A percentile compares a stretch with the other conserved stretches of the same genome.
Conservation (phyloP, 1,140 invertebrate species). For the Camponotus vicinus region DNA sequence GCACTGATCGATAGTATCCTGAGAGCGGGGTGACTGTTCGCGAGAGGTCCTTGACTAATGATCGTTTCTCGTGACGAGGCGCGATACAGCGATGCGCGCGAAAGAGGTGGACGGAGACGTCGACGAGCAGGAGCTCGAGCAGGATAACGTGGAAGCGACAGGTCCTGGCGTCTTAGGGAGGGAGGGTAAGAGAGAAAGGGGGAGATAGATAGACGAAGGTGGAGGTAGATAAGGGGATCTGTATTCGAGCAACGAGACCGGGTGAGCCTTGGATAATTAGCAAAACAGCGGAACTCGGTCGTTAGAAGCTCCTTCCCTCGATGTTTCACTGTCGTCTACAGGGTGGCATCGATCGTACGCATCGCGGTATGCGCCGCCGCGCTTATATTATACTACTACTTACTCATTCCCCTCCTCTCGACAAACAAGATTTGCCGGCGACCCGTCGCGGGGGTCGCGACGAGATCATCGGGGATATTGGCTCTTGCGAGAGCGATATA, state of each 20-base stretch:
- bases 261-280: slow-evolving; percentile 78
- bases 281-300: slow-evolving; percentile 79
- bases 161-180: slow-evolving; percentile 23
- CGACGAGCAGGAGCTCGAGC: not conserved
- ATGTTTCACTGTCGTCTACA: slow-evolving; percentile 70
- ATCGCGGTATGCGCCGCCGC: slow-evolving; percentile 11
- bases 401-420: not conserved
- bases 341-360: slow-evolving; percentile 61
- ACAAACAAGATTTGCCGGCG: slow-evolving; percentile 40
- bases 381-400: not conserved
- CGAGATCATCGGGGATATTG: slow-evolving; percentile 34
- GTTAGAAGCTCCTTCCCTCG: slow-evolving; percentile 74
- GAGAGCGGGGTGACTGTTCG: slow-evolving; percentile 61
- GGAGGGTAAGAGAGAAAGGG: slow-evolving; percentile 47
- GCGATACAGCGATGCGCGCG: slow-evolving; percentile 65
- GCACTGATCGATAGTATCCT: slow-evolving; percentile 67
- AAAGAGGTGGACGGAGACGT: slow-evolving; percentile 57
- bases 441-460: not conserved
- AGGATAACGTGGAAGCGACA: slow-evolving; percentile 33
- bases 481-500: not conserved
- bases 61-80: slow-evolving; percentile 73
- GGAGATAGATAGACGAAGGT: slow-evolving; percentile 25
- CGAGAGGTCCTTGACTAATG: slow-evolving; percentile 75
- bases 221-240: slow-evolving; percentile 39
- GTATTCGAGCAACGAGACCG: slow-evolving; percentile 58